phyloP scores from a whole-genome alignment of 2,797 vertebrate species.

The Coregonus ussuriensis region DNA sequence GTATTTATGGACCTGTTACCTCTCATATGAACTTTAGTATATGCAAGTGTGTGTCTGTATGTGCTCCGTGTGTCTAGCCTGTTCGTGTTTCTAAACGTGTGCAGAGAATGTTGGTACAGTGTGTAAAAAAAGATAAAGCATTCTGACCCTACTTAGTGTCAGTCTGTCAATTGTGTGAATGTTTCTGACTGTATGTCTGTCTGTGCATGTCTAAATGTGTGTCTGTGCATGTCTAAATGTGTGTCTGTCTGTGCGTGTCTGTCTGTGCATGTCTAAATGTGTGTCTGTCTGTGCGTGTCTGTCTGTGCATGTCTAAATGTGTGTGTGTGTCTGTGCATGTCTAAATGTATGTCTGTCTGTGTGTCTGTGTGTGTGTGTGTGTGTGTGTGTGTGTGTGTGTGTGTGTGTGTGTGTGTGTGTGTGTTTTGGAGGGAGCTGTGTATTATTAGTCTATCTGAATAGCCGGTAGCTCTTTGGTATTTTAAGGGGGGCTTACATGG shows the following conservation, averaged over 20 bases:
- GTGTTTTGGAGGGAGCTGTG: slow-evolving; percentile 29
- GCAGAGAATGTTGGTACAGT: neutral
- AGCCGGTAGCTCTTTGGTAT: slow-evolving; percentile 44
- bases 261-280: slow-evolving; percentile 7
- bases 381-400: slow-evolving; percentile 34
- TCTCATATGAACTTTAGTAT: neutral
- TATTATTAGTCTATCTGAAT: slow-evolving; percentile 47
- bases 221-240: slow-evolving; percentile 33
- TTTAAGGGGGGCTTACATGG: slow-evolving; percentile 59
- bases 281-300: slow-evolving; percentile 48
- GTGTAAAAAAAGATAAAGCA: neutral
- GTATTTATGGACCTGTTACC: slow-evolving; percentile 4
- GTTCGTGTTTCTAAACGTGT: neutral
- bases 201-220: slow-evolving; percentile 43
- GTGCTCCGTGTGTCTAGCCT: neutral
- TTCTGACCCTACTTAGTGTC: neutral
- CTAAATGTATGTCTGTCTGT: slow-evolving; percentile 41
- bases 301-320: slow-evolving; percentile 23
- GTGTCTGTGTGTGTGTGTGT: slow-evolving; percentile 7
- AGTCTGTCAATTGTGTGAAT: slow-evolving; percentile 45
- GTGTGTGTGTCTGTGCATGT: slow-evolving; percentile 39
- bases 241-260: slow-evolving; percentile 42
- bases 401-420: slow-evolving; percentile 51
- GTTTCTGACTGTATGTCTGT: slow-evolving; percentile 27
- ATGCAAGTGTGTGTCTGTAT: neutral